Conservation (phyloP, 2,113 vertebrate genomes). For the Rhegmatorhina hoffmannsi region DNA sequence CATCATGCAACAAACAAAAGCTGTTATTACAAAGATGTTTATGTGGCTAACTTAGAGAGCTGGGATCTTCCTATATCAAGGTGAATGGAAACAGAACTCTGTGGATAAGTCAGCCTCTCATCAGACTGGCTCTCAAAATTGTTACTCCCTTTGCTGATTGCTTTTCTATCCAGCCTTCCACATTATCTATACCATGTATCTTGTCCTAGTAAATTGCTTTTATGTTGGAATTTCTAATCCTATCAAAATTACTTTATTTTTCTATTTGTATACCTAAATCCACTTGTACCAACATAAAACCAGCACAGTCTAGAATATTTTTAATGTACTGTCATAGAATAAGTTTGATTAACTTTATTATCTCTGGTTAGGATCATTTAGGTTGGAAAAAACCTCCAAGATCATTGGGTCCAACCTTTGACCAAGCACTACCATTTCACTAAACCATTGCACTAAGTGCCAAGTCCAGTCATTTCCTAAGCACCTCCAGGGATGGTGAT, state of each 20-base stretch:
- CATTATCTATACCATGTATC: not conserved
- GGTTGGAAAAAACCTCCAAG: not conserved
- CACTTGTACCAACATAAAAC: not conserved
- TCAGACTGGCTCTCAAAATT: not conserved
- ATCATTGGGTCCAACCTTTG: not conserved
- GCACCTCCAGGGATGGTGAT: not conserved
- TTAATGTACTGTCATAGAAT: not conserved
- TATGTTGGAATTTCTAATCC: not conserved
- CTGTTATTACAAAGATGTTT: not conserved
- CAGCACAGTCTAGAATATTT: not conserved
- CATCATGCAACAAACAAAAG: rapidly evolving
- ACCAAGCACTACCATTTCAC: not conserved
- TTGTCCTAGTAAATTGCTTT: not conserved
- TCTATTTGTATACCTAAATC: not conserved
- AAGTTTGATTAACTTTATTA: not conserved
- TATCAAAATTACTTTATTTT: not conserved
- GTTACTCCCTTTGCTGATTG: not conserved
- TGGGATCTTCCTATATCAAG: not conserved
- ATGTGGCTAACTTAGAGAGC: not conserved
- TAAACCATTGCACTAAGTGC: not conserved
- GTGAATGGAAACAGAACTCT: not conserved
- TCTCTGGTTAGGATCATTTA: not conserved
- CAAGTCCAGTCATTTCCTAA: not conserved
- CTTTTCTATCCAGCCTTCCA: not conserved
- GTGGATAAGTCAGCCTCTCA: not conserved